These are phyloP conservation scores for Amphimedon queenslandica DNA, from an alignment of 37 sponge, comb jelly and placozoan species.

Conservation along the genomic window DNA sequence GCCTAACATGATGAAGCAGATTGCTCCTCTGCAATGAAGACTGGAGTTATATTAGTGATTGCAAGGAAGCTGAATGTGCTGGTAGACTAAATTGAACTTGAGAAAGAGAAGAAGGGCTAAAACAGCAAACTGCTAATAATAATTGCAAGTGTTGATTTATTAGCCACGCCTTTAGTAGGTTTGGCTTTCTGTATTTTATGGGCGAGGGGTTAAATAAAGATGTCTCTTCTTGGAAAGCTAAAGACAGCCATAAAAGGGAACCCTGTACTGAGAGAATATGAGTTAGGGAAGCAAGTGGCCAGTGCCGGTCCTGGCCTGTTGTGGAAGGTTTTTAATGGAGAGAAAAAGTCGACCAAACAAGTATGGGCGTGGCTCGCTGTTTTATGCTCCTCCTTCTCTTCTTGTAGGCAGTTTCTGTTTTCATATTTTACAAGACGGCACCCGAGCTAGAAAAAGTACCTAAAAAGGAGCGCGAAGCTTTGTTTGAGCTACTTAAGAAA, in stretches of 20 bases:
- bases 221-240: conserved; percentile 70
- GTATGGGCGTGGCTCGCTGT: conserved; percentile 17
- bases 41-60: too few species aligned
- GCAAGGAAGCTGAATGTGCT: too few species aligned
- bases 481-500: conserved; percentile 51
- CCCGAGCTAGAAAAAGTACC: conserved; percentile 65
- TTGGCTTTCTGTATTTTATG: neutral
- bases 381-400: neutral
- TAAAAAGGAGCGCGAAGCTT: conserved; percentile 53
- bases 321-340: conserved; percentile 73
- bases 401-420: conserved; percentile 61
- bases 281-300: conserved; percentile 61
- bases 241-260: conserved; percentile 78
- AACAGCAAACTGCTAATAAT: neutral
- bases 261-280: conserved; percentile 77
- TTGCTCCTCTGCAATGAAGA: too few species aligned
- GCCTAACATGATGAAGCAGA: neutral
- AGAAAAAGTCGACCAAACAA: conserved; percentile 67
- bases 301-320: conserved; percentile 77
- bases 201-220: conserved; percentile 12
- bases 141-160: neutral
- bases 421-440: conserved; percentile 65
- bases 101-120: too few species aligned
- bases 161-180: neutral
- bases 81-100: too few species aligned